A percentile compares a stretch with the other conserved stretches of the same genome.
Evolutionary conservation across 2,797 vertebrate species (phyloP).

Genomic region (Geotrypetes seraphini): DNA sequence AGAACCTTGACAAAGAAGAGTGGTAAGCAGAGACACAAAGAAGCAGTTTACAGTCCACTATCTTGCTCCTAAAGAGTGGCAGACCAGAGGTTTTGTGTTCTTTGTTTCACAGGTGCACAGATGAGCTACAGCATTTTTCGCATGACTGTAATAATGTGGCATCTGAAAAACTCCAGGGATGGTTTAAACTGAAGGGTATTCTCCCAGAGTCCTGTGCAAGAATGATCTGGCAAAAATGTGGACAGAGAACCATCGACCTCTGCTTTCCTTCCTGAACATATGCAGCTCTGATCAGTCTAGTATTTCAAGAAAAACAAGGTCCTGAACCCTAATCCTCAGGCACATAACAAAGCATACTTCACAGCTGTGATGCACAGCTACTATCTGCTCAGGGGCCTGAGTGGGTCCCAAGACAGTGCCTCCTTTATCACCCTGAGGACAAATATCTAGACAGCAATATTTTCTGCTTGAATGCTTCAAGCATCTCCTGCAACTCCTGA

Average conservation of each 20-base stretch:
- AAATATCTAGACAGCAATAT: slow-evolving; percentile 90
- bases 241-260: slow-evolving; percentile 74
- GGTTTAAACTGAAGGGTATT: slow-evolving; percentile 61
- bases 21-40: slow-evolving; percentile 49
- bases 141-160: slow-evolving; percentile 30
- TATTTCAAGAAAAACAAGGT: slow-evolving; percentile 84
- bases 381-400: slow-evolving; percentile 70
- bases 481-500: slow-evolving; percentile 65
- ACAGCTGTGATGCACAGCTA: slow-evolving; percentile 76
- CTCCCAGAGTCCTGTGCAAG: slow-evolving; percentile 69
- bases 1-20: too few species aligned
- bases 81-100: slow-evolving; percentile 12
- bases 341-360: slow-evolving; percentile 84
- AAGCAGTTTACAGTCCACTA: slow-evolving; percentile 27
- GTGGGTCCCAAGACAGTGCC: slow-evolving; percentile 80
- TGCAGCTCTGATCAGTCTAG: slow-evolving; percentile 73
- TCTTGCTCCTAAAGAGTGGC: slow-evolving; percentile 23
- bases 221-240: slow-evolving; percentile 73
- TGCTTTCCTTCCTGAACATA: slow-evolving; percentile 67
- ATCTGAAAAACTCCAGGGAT: slow-evolving; percentile 53
- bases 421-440: slow-evolving; percentile 84
- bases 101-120: slow-evolving; percentile 52
- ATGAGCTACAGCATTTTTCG: slow-evolving; percentile 39
- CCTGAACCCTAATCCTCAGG: slow-evolving; percentile 80
- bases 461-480: slow-evolving; percentile 77